phyloP scores from a whole-genome alignment of 2,113 vertebrate genomes.

The Paracanthobrama guichenoti region DNA sequence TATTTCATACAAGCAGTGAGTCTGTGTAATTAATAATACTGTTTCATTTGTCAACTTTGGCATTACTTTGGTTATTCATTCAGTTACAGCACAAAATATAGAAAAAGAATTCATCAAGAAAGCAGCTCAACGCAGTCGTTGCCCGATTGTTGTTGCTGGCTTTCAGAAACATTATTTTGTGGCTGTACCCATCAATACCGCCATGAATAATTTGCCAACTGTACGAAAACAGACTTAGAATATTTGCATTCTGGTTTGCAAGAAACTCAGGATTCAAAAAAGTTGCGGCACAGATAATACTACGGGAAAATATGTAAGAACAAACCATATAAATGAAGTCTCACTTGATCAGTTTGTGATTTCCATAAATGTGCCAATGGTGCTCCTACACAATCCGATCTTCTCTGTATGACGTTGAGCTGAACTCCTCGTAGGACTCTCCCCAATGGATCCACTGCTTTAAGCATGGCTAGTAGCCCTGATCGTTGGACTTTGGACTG shows the following conservation, averaged over 20 bases:
- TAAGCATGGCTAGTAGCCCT: background rate
- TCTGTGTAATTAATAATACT: no score
- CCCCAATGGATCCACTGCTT: background rate
- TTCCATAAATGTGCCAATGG: background rate
- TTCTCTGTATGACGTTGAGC: background rate
- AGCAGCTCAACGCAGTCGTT: background rate
- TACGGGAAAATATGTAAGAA: background rate
- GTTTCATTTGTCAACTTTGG: no score
- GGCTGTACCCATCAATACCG: background rate
- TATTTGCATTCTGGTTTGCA: background rate
- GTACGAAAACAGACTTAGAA: background rate
- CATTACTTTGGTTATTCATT: no score
- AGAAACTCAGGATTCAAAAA: background rate
- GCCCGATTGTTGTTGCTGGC: slow-evolving; percentile 1
- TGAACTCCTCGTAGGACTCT: background rate
- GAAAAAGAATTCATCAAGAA: background rate
- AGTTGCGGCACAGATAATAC: background rate
- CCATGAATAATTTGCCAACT: background rate
- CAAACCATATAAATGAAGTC: background rate
- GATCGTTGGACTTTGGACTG: background rate
- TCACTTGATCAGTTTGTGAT: background rate
- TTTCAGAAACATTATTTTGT: background rate
- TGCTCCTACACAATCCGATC: background rate
- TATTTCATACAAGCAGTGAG: no score
- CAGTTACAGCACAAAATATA: no score